A percentile compares a stretch with the other conserved stretches of the same genome.
phyloP scores from a whole-genome alignment of 1,140 invertebrate genomes.

The Heliothis virescens region DNA sequence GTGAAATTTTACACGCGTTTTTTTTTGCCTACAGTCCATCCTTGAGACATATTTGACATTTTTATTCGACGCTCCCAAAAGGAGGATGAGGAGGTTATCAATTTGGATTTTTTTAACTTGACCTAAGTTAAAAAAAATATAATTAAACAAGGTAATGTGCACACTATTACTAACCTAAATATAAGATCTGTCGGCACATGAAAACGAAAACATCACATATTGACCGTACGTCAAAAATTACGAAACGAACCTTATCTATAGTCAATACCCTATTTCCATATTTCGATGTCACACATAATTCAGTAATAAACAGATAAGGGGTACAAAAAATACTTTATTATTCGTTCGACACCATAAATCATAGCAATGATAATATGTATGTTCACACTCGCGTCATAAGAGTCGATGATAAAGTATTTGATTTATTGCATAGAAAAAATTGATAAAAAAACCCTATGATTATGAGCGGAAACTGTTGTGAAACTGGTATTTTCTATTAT shows the following conservation, averaged over 20 bases:
- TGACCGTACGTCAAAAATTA: background rate
- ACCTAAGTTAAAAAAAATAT: no score
- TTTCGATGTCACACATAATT: conserved; percentile 24
- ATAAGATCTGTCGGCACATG: background rate
- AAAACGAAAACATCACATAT: background rate
- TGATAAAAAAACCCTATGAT: conserved; percentile 35
- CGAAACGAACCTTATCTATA: background rate
- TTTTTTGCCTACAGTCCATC: no score
- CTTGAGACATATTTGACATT: no score
- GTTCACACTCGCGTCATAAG: conserved; percentile 39
- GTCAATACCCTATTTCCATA: background rate
- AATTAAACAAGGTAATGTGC: no score
- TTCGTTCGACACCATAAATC: conserved; percentile 23
- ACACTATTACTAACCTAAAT: no score
- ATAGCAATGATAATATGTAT: conserved; percentile 36
- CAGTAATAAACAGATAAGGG: conserved; percentile 41
- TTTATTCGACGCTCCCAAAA: no score
- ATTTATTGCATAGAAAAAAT: conserved; percentile 45
- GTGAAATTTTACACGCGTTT: no score
- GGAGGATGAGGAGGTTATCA: no score
- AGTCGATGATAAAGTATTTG: conserved; percentile 37
- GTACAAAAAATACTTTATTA: conserved; percentile 29
- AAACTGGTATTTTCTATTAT: background rate
- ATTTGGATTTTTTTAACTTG: no score
- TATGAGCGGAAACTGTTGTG: conserved; percentile 35